A percentile compares a stretch with the other conserved stretches of the same genome.
phyloP scores from a whole-genome alignment of 1,140 invertebrate genomes.

The Rhopalosiphum maidis region DNA sequence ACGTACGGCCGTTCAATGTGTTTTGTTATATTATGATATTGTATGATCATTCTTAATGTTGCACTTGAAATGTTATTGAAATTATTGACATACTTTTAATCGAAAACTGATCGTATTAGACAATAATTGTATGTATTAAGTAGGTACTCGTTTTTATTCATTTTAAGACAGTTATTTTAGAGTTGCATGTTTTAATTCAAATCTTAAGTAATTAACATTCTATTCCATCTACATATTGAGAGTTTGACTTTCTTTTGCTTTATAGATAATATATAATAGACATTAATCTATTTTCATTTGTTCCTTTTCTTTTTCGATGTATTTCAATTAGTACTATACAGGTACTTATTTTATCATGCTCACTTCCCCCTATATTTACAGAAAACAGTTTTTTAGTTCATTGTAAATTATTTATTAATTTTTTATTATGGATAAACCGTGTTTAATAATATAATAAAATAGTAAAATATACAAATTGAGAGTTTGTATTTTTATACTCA shows the following conservation, averaged over 20 bases:
- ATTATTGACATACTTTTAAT: slow-evolving; percentile 23
- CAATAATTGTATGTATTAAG: background rate
- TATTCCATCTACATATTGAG: background rate
- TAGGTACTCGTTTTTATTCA: background rate
- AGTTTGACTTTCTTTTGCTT: slow-evolving; percentile 6
- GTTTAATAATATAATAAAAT: background rate
- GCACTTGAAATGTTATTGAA: background rate
- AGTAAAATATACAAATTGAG: background rate
- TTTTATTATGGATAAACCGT: background rate
- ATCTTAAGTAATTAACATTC: slow-evolving; percentile 11
- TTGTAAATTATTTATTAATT: background rate
- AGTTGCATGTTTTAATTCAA: background rate
- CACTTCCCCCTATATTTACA: background rate
- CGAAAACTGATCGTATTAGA: background rate
- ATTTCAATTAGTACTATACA: background rate
- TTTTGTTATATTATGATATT: background rate
- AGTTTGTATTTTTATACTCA: background rate
- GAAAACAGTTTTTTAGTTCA: background rate
- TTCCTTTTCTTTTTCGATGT: background rate
- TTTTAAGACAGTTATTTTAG: slow-evolving; percentile 1
- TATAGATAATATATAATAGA: background rate
- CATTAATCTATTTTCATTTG: background rate
- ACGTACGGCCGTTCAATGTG: background rate
- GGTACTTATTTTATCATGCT: background rate
- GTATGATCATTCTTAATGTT: background rate